These are phyloP conservation scores for Planococcus citri DNA, from an alignment of 1,140 invertebrate species.

Conservation along the genomic window DNA sequence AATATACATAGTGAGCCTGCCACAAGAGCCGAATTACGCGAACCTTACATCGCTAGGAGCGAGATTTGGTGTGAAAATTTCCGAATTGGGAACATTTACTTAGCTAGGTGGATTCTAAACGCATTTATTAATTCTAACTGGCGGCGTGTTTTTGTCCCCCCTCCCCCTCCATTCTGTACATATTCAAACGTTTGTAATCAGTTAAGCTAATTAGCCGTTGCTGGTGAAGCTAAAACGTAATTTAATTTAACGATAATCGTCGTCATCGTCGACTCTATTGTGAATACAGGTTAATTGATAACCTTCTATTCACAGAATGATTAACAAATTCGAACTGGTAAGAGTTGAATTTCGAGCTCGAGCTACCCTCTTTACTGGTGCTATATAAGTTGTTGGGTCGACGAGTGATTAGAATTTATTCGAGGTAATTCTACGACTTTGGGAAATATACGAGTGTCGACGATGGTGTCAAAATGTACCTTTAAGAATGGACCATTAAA, in stretches of 20 bases:
- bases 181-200: not conserved
- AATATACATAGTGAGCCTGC: too few species aligned
- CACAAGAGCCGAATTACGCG: not conserved
- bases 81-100: not conserved
- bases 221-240: not conserved
- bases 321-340: too few species aligned
- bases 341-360: too few species aligned
- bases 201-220: not conserved
- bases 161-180: too few species aligned
- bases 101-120: not conserved
- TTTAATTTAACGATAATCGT: not conserved
- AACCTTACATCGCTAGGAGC: not conserved
- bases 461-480: not conserved
- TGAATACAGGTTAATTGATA: not conserved
- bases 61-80: constrained; percentile 1
- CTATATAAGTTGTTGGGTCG: too few species aligned
- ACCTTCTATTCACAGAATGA: not conserved
- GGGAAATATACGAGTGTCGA: too few species aligned
- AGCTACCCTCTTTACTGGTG: too few species aligned
- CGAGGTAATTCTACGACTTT: too few species aligned
- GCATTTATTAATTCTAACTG: not conserved
- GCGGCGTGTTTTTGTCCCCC: not conserved
- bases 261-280: not conserved
- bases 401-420: too few species aligned
- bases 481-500: not conserved